Conservation (phyloP, 2,797 vertebrate species). For the Sebastes kiyomatsui region DNA sequence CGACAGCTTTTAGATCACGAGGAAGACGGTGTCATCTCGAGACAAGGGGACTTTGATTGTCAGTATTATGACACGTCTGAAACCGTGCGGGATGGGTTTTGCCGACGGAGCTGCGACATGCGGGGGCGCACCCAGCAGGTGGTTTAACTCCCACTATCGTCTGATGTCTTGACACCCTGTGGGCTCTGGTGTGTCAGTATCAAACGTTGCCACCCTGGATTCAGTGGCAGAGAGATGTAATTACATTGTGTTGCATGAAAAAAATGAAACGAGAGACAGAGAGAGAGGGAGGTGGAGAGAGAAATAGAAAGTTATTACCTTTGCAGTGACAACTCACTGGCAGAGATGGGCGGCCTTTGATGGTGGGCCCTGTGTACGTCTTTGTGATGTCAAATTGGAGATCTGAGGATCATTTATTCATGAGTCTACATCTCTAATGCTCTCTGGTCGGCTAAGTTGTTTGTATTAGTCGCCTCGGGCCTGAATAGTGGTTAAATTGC, state of each 20-base stretch:
- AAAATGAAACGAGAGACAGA: slow-evolving; percentile 32
- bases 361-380: slow-evolving; percentile 42
- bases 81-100: slow-evolving; percentile 45
- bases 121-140: slow-evolving; percentile 61
- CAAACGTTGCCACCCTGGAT: slow-evolving; percentile 40
- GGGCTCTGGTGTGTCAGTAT: slow-evolving; percentile 54
- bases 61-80: slow-evolving; percentile 32
- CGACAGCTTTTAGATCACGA: slow-evolving; percentile 34
- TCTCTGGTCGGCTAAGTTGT: slow-evolving; percentile 51
- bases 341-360: slow-evolving; percentile 60
- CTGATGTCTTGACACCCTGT: slow-evolving; percentile 73
- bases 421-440: slow-evolving; percentile 59
- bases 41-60: slow-evolving; percentile 53
- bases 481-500: slow-evolving; percentile 41
- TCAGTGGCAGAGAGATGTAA: slow-evolving; percentile 53
- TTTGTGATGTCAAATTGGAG: slow-evolving; percentile 68
- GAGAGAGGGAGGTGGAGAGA: not conserved
- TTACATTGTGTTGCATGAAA: slow-evolving; percentile 71
- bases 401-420: slow-evolving; percentile 71
- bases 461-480: slow-evolving; percentile 63
- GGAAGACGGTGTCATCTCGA: slow-evolving; percentile 25
- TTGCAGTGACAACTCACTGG: slow-evolving; percentile 49
- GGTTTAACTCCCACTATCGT: slow-evolving; percentile 50
- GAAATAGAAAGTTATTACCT: slow-evolving; percentile 61
- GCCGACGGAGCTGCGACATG: slow-evolving; percentile 58